These are phyloP conservation scores for Adineta ricciae DNA, from an alignment of 2,888 invertebrate genomes.

Conservation along the genomic window DNA sequence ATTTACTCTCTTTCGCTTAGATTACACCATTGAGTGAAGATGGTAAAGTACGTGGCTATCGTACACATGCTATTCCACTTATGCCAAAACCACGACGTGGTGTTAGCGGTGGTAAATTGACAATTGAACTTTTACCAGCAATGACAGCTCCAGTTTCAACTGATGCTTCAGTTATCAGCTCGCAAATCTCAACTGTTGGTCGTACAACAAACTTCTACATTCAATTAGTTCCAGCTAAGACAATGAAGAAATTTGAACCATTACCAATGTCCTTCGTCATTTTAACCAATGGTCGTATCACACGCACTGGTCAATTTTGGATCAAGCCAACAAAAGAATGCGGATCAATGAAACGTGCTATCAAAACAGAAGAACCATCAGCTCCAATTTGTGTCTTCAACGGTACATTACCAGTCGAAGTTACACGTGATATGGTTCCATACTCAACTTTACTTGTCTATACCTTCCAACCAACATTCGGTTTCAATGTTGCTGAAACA, in stretches of 20 bases:
- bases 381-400: neutral
- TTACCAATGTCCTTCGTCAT: neutral
- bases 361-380: neutral
- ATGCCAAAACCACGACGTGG: neutral
- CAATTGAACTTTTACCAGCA: neutral
- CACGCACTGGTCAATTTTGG: neutral
- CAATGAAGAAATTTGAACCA: neutral
- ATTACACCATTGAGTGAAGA: neutral
- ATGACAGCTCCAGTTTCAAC: neutral
- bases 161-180: neutral
- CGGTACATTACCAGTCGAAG: neutral
- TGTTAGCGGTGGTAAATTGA: neutral
- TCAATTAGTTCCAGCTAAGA: neutral
- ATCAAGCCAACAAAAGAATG: neutral
- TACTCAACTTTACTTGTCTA: neutral
- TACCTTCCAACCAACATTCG: neutral
- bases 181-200: neutral
- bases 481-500: neutral
- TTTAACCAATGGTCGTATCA: slow-evolving; percentile 9
- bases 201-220: neutral
- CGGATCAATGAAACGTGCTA: neutral
- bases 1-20: neutral
- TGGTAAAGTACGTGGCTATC: neutral
- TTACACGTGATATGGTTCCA: neutral
- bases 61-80: neutral